Evolutionary conservation across 2,888 invertebrate species (phyloP).

Genomic region (Boloria euphrosyne): DNA sequence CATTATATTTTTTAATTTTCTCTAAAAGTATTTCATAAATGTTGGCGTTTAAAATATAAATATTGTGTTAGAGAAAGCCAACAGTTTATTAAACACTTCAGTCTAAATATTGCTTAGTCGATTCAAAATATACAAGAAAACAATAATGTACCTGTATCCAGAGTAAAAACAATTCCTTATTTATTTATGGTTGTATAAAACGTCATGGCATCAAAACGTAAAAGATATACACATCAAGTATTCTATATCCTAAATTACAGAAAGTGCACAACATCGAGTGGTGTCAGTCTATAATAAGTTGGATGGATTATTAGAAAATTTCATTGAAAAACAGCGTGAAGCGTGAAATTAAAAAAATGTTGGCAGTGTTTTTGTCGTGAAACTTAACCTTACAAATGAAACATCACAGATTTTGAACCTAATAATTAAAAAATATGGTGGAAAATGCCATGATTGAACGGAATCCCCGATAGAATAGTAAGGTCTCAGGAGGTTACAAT

Average conservation of each 20-base stretch:
- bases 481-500: slow-evolving; percentile 72
- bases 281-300: slow-evolving; percentile 81
- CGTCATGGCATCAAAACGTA: slow-evolving; percentile 55
- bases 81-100: slow-evolving; percentile 75
- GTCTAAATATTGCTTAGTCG: slow-evolving; percentile 78
- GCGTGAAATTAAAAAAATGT: slow-evolving; percentile 36
- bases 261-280: slow-evolving; percentile 78
- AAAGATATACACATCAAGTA: slow-evolving; percentile 9
- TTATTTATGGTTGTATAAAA: slow-evolving; percentile 42
- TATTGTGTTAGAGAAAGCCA: slow-evolving; percentile 61
- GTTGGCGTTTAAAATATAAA: slow-evolving; percentile 64
- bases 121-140: slow-evolving; percentile 74
- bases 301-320: slow-evolving; percentile 69
- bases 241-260: slow-evolving; percentile 66
- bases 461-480: slow-evolving; percentile 62
- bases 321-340: slow-evolving; percentile 46
- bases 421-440: slow-evolving; percentile 55
- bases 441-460: slow-evolving; percentile 59
- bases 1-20: slow-evolving; percentile 54
- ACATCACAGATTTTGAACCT: slow-evolving; percentile 76
- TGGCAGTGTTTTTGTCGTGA: slow-evolving; percentile 54
- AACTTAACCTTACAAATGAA: slow-evolving; percentile 60
- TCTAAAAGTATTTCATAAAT: slow-evolving; percentile 73
- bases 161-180: slow-evolving; percentile 69
- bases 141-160: slow-evolving; percentile 62